A percentile compares a stretch with the other conserved stretches of the same genome.
phyloP scores from a whole-genome alignment of 2,888 invertebrate species.

The Noctua janthina region DNA sequence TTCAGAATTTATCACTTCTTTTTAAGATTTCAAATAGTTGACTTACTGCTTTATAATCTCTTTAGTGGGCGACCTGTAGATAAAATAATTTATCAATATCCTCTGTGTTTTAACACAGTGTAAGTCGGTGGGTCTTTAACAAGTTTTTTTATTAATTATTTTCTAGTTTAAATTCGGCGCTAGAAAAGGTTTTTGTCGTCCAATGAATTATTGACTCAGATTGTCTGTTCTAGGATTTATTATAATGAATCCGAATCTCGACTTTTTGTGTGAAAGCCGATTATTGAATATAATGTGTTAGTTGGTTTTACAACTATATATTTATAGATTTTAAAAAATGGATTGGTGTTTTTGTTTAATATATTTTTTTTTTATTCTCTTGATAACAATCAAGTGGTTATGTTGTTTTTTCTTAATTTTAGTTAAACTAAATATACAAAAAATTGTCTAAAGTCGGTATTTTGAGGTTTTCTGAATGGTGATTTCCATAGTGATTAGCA shows the following conservation, averaged over 20 bases:
- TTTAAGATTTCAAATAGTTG: conserved; percentile 46
- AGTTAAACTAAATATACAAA: too few species aligned
- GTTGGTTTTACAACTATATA: conserved; percentile 41
- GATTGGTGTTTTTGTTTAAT: not conserved
- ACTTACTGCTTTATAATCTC: conserved; percentile 64
- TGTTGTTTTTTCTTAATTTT: not conserved
- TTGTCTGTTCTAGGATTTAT: conserved; percentile 40
- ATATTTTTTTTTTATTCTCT: conserved; percentile 6
- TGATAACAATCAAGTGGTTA: not conserved
- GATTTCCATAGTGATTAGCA: not conserved
- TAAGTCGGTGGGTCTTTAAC: conserved; percentile 71
- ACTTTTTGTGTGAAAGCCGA: conserved; percentile 36
- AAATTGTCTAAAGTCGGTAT: not conserved
- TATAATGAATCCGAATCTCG: conserved; percentile 30
- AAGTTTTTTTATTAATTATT: conserved; percentile 69
- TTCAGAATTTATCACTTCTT: conserved; percentile 38
- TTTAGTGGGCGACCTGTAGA: conserved; percentile 61
- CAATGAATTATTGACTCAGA: conserved; percentile 64
- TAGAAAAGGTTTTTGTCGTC: conserved; percentile 62
- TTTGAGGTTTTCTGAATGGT: not conserved
- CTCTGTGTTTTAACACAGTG: conserved; percentile 68
- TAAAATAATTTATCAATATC: conserved; percentile 75
- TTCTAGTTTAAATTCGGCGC: conserved; percentile 65
- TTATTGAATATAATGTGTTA: conserved; percentile 35
- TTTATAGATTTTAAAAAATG: conserved; percentile 20